Base-by-base conservation (phyloP, 2,888 invertebrate genomes). In the Drosophila maculinotata region DNA sequence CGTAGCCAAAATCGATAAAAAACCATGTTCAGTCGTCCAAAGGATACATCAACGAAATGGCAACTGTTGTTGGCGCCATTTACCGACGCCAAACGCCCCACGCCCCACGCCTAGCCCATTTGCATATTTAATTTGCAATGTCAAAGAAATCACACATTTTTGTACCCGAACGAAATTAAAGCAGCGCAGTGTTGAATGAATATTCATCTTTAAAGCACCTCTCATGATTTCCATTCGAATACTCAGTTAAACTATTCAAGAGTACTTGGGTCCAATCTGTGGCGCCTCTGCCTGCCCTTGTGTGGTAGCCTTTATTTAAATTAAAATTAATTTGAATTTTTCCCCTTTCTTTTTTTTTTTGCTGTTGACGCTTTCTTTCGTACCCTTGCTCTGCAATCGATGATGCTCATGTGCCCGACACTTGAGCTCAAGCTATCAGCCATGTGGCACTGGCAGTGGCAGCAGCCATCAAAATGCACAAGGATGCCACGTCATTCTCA, bases 51-150 rank as follows among this genome's bases (percentile, higher is more conserved):
- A 75, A 44, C 47, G 31, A 64, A 72, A 69, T 54, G 53, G 47
- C 76, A 72, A 75, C 54, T 64, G 64, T 53, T 67, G 53, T 31
- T 65, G 60, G 36, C 41, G 54, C 57, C 71, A 45, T 54, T 52
- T 53, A 48, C 35, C 45, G 38, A 12, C 30, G 36, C 42, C 31
- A 25, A 44, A 20, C 20, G 25, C 36, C 12, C 17, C 14, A 12
- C 20, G 25, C 36, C 25, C 33, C 14, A 45, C 26, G 41, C 47
- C 28, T 35, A 44, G 20, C 23, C 14, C 41, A 79, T 76, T 76
- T 79, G 62, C 76, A 79, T 76, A 76, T 68, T 76, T 76, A 76
- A 76, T 72, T 72, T 54, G 45, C 53, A 20, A 52, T 63, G 62
- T 52, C 62, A 49, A 52, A 66, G 54, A 65, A 65, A 54, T 53